Evolutionary conservation across 2,888 invertebrate species (phyloP).

Genomic region (Plebejus anna): DNA sequence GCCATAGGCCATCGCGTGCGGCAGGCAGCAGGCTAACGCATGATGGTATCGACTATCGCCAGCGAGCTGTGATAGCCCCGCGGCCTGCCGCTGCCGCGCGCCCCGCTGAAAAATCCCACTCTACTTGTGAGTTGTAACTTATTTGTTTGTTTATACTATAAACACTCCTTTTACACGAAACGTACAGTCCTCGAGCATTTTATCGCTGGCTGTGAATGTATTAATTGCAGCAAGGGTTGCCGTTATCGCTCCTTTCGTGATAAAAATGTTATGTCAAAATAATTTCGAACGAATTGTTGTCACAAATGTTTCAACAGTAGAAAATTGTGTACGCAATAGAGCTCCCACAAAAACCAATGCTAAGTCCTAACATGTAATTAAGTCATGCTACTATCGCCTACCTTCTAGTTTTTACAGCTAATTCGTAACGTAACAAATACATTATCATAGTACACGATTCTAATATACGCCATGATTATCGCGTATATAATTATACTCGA

Average conservation of each 20-base stretch:
- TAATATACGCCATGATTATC: constrained; percentile 15
- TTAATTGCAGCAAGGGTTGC: constrained; percentile 9
- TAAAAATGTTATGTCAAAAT: not conserved
- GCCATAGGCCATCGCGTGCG: constrained; percentile 13
- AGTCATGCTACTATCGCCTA: not conserved
- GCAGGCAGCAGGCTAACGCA: constrained; percentile 2
- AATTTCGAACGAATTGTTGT: not conserved
- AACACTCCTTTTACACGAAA: constrained; percentile 15
- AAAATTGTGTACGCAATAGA: not conserved
- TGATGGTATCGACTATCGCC: constrained; percentile 10
- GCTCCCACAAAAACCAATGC: not conserved
- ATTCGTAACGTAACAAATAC: constrained; percentile 15
- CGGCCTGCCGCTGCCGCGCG: not conserved
- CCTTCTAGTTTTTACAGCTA: constrained; percentile 14
- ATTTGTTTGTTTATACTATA: constrained; percentile 2
- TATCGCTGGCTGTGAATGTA: not conserved
- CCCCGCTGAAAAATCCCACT: not conserved
- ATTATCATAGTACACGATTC: constrained; percentile 20
- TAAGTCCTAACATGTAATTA: not conserved
- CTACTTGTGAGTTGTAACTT: constrained; percentile 3
- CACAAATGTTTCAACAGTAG: not conserved
- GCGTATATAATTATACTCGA: constrained; percentile 8
- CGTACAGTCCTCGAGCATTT: not conserved
- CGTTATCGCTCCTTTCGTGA: not conserved
- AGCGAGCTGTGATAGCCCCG: not conserved